Percentiles rank a stretch among this genome's conserved stretches.
Conservation (phyloP, 1,140 invertebrate species). For the Wiebesia pumilae region DNA sequence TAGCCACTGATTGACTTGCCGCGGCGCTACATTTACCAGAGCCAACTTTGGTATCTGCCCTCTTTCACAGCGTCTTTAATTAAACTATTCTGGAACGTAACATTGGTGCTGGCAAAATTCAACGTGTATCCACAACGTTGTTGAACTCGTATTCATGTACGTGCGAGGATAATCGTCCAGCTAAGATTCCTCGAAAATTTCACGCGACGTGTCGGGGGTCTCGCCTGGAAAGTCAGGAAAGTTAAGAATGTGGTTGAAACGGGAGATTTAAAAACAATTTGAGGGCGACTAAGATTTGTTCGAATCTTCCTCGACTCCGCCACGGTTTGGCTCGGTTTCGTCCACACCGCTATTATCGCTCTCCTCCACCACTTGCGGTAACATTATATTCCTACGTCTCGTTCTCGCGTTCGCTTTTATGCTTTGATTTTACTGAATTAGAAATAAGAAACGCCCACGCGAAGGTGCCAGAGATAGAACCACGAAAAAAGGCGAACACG, state of each 20-base stretch:
- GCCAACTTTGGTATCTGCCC: neutral
- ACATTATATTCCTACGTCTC: constrained; percentile 58
- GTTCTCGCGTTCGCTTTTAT: constrained; percentile 52
- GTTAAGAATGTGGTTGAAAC: constrained; percentile 11
- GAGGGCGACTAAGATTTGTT: constrained; percentile 1
- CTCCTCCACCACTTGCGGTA: constrained; percentile 47
- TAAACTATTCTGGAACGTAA: neutral
- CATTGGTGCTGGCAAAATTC: neutral
- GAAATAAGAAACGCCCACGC: constrained; percentile 54
- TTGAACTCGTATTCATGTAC: too few species aligned
- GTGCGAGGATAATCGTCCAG: too few species aligned
- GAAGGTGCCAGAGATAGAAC: constrained; percentile 17
- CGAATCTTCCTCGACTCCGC: neutral
- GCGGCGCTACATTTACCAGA: neutral
- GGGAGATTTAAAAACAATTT: constrained; percentile 31
- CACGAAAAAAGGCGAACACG: neutral
- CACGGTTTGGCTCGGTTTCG: neutral
- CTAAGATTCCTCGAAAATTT: neutral
- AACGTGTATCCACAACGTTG: too few species aligned
- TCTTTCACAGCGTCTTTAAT: neutral
- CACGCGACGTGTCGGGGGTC: neutral
- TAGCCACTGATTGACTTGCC: too few species aligned
- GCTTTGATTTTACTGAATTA: constrained; percentile 62
- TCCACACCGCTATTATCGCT: neutral
- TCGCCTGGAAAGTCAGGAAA: too few species aligned